Conservation (phyloP, 2,113 vertebrate species). For the Toxostoma redivivum region DNA sequence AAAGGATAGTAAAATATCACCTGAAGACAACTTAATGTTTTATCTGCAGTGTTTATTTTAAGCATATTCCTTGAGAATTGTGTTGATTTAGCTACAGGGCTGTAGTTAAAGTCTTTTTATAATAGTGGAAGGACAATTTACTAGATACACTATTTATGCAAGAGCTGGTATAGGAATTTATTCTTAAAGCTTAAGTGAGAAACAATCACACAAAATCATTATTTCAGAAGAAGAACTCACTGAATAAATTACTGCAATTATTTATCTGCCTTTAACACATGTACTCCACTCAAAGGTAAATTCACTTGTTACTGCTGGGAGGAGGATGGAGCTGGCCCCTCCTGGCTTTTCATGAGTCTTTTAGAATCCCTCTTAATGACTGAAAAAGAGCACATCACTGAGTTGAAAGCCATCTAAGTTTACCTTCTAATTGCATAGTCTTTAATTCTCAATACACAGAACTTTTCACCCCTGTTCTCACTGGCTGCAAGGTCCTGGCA, state of each 20-base stretch:
- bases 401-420: neutral
- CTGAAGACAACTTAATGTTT: conserved; percentile 38
- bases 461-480: neutral
- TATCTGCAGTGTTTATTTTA: conserved; percentile 17
- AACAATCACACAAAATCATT: neutral
- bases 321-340: neutral
- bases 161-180: neutral
- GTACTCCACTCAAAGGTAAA: neutral
- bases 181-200: neutral
- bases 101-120: neutral
- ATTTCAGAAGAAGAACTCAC: neutral
- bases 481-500: neutral
- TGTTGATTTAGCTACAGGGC: neutral
- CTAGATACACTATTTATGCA: neutral
- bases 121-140: neutral
- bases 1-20: conserved; percentile 23
- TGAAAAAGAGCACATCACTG: neutral
- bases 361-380: neutral
- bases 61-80: neutral
- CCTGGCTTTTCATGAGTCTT: neutral
- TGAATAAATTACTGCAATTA: neutral
- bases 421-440: neutral
- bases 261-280: neutral
- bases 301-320: neutral
- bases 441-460: neutral